Evolutionary conservation across 2,888 invertebrate species (phyloP), one percentile per base, ranked within the genome.

Genomic region (Chironomus tentans): DNA sequence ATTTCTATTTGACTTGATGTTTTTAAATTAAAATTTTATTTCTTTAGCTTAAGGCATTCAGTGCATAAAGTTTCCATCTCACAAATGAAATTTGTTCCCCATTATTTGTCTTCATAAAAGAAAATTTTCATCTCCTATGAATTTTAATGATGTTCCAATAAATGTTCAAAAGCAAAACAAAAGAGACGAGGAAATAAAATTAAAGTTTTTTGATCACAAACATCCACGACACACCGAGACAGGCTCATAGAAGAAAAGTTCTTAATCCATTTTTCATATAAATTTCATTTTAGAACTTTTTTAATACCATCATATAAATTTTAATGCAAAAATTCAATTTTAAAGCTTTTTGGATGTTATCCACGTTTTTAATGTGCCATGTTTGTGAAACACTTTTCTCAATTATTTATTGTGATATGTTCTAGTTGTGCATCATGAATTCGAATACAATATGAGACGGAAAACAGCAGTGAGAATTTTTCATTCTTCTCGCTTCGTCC

Each of bases 371-470:
- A 46, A 70, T 68, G 68, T 68, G 68, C 68, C 28, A 48, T 47
- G 47, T 70, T 70, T 69, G 22, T 12, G 28, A 68, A 38, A 38
- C 38, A 68, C 15, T 48, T 47, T 28, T 70, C 65, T 48, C 47
- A 70, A 38, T 68, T 68, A 68, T 68, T 68, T 68, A 28, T 68
- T 65, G 21, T 65, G 65, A 65, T 65, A 65, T 65, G 65, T 65
- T 65, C 65, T 65, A 65, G 65, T 65, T 65, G 21, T 22, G 65
- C 21, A 21, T 56, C 56, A 56, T 56, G 38, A 38, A 38, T 18
- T 15, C 18, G 56, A 56, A 56, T 56, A 56, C 56, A 56, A 18
- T 15, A 56, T 7, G 18, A 56, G 6, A 56, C 38, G 38, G 38
- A 38, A 38, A 38, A 38, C 56, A 12, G 18, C n/a, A 56, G n/a